Percentiles rank a stretch among this genome's conserved stretches.
phyloP scores from a whole-genome alignment of 1,140 invertebrate genomes.

The Caenorhabditis remanei region DNA sequence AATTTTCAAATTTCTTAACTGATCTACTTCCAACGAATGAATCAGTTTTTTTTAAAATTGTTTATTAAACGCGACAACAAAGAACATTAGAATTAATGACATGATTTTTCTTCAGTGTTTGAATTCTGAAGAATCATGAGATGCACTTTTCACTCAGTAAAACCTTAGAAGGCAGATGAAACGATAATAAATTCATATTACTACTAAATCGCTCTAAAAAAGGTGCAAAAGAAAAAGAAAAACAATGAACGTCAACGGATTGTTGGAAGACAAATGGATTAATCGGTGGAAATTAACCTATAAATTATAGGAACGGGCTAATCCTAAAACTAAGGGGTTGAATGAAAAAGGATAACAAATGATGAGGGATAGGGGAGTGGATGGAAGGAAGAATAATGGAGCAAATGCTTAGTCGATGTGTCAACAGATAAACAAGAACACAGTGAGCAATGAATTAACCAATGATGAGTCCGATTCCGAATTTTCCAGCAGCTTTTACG shows the following conservation, averaged over 20 bases:
- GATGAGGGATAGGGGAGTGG: background rate
- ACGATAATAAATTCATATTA: slow-evolving; percentile 47
- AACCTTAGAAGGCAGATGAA: background rate
- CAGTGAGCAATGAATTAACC: slow-evolving; percentile 69
- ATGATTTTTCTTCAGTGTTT: slow-evolving; percentile 21
- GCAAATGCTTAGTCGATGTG: slow-evolving; percentile 29
- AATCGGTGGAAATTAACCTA: slow-evolving; percentile 8
- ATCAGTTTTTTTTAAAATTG: background rate
- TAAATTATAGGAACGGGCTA: slow-evolving; percentile 40
- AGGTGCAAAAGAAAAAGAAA: background rate
- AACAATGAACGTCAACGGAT: slow-evolving; percentile 28
- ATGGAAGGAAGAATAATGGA: background rate
- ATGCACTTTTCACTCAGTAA: slow-evolving; percentile 14
- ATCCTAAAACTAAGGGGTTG: background rate
- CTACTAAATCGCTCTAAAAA: slow-evolving; percentile 48
- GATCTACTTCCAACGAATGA: slow-evolving; percentile 29
- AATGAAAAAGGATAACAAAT: slow-evolving; percentile 27
- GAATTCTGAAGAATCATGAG: background rate
- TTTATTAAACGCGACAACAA: slow-evolving; percentile 26
- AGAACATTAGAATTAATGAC: background rate
- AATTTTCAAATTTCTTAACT: background rate
- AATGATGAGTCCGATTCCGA: slow-evolving; percentile 80
- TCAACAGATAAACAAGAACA: slow-evolving; percentile 45
- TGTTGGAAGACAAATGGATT: background rate
- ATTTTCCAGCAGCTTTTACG: slow-evolving; percentile 79